Conservation (phyloP, 2,113 vertebrate genomes). For the zebrafish (Danio rerio) region GRCz12tu NC_133194.1:47849501-47850000, state of each 20-base stretch:
- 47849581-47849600: not conserved
- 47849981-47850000: too few species aligned
- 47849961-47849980: too few species aligned
- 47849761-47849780: not conserved
- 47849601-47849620: constrained; percentile 14
- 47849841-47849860: too few species aligned
- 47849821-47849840: too few species aligned
- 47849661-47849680: not conserved
- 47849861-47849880: too few species aligned
- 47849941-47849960: too few species aligned
- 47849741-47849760: too few species aligned
- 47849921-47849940: too few species aligned
- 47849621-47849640: not conserved
- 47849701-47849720: not conserved
- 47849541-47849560: constrained; percentile 26
- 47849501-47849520: constrained; percentile 21
- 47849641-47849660: not conserved
- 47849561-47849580: constrained; percentile 34
- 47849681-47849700: not conserved
- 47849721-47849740: too few species aligned
- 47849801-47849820: not conserved
- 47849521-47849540: constrained; percentile 1
- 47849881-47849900: too few species aligned
- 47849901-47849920: too few species aligned
- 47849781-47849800: not conserved